phyloP scores from a whole-genome alignment of 1,140 invertebrate species.

The Caenorhabditis remanei region DNA sequence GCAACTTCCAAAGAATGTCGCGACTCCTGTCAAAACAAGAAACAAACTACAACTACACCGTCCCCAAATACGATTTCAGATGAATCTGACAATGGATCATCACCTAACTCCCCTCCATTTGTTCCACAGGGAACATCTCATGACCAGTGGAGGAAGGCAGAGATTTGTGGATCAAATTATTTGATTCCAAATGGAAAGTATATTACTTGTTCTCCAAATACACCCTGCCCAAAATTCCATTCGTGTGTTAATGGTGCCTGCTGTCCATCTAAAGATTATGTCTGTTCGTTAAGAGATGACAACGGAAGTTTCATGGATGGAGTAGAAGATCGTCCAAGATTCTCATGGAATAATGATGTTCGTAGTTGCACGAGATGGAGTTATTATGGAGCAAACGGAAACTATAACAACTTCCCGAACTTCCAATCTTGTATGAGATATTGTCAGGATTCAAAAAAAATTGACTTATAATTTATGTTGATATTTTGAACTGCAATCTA shows the following conservation, averaged over 20 bases:
- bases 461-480: neutral
- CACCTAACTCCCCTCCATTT: conserved; percentile 47
- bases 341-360: conserved; percentile 62
- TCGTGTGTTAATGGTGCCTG: conserved; percentile 65
- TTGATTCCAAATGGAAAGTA: conserved; percentile 68
- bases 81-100: neutral
- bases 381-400: conserved; percentile 67
- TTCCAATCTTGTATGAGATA: conserved; percentile 64
- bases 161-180: conserved; percentile 64
- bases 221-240: conserved; percentile 60
- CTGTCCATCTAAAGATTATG: conserved; percentile 66
- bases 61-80: conserved; percentile 20
- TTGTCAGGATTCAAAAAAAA: conserved; percentile 58
- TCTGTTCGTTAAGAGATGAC: conserved; percentile 66
- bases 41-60: neutral
- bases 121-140: conserved; percentile 56
- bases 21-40: conserved; percentile 36
- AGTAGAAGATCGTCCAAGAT: conserved; percentile 65
- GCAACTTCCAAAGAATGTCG: conserved; percentile 49
- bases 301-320: conserved; percentile 65
- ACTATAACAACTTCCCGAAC: conserved; percentile 68
- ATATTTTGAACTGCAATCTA: neutral
- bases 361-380: conserved; percentile 68
- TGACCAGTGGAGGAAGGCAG: conserved; percentile 63
- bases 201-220: conserved; percentile 21